phyloP scores from a whole-genome alignment of 2,113 vertebrate species.

The Sinocyclocheilus grahami region DNA sequence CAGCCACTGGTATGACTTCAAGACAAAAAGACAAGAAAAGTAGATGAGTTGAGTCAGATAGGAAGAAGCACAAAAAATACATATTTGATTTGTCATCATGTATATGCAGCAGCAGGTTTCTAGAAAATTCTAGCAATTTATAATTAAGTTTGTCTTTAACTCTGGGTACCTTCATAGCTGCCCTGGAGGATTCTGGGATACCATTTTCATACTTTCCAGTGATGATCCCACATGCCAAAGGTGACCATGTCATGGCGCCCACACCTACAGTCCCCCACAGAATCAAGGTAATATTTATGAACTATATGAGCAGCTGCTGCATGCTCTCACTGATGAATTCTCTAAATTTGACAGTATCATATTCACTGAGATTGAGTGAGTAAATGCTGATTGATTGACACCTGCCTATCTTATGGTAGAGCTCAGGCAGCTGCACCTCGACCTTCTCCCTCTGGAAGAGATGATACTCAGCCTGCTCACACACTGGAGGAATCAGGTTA shows the following conservation, averaged over 20 bases:
- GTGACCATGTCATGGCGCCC: conserved; percentile 98
- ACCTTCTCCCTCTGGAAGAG: conserved; percentile 99
- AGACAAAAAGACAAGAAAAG: background rate
- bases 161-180: conserved; percentile 89
- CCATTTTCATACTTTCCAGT: conserved; percentile 97
- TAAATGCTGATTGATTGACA: conserved; percentile 43
- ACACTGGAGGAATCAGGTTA: conserved; percentile 96
- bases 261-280: conserved; percentile 87
- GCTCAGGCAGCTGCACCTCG: conserved; percentile 93
- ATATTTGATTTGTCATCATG: background rate
- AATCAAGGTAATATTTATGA: background rate
- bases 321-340: background rate
- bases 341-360: background rate
- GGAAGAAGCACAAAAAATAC: background rate
- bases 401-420: conserved; percentile 98
- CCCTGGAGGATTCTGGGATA: conserved; percentile 93
- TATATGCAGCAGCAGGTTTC: no score
- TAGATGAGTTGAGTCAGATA: background rate
- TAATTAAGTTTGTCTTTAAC: background rate
- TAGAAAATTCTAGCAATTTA: background rate
- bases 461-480: conserved; percentile 97
- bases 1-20: conserved; percentile 96
- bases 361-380: background rate
- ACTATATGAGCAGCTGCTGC: background rate
- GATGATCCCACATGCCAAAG: conserved; percentile 96